Percentiles rank a stretch among this genome's conserved stretches.
Conservation (phyloP, 2,113 vertebrate species). For the Hippocampus abdominalis region DNA sequence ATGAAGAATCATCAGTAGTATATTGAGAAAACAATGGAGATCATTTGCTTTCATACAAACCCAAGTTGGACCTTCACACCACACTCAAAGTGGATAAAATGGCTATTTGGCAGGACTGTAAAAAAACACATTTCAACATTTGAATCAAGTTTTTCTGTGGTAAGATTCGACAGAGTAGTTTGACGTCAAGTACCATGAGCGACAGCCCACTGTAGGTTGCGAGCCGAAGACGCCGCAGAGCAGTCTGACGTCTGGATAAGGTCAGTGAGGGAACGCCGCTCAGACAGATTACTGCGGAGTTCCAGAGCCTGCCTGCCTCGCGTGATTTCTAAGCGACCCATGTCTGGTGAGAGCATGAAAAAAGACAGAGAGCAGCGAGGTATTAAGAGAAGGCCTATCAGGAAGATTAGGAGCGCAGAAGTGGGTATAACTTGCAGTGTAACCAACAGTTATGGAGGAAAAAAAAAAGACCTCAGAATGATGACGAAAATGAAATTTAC, state of each 20-base stretch:
- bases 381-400: not conserved
- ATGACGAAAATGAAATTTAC: too few species aligned
- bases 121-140: not conserved
- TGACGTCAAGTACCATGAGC: slow-evolving; percentile 70
- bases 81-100: slow-evolving; percentile 73
- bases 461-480: not conserved
- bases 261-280: slow-evolving; percentile 79
- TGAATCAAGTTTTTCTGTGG: not conserved
- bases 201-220: slow-evolving; percentile 84
- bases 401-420: not conserved
- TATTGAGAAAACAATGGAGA: not conserved
- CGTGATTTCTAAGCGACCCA: slow-evolving; percentile 79
- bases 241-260: slow-evolving; percentile 52
- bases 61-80: slow-evolving; percentile 80
- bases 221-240: slow-evolving; percentile 67
- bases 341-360: slow-evolving; percentile 64
- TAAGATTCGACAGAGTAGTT: slow-evolving; percentile 2
- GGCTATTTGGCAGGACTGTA: slow-evolving; percentile 76
- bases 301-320: slow-evolving; percentile 82
- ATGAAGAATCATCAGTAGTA: not conserved
- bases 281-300: slow-evolving; percentile 83
- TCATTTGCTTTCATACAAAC: slow-evolving; percentile 31
- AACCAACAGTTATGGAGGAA: not conserved
- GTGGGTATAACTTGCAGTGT: not conserved
- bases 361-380: not conserved